Evolutionary conservation across 2,797 vertebrate genomes (phyloP).

Genomic region (Peromyscus melanophrys): DNA sequence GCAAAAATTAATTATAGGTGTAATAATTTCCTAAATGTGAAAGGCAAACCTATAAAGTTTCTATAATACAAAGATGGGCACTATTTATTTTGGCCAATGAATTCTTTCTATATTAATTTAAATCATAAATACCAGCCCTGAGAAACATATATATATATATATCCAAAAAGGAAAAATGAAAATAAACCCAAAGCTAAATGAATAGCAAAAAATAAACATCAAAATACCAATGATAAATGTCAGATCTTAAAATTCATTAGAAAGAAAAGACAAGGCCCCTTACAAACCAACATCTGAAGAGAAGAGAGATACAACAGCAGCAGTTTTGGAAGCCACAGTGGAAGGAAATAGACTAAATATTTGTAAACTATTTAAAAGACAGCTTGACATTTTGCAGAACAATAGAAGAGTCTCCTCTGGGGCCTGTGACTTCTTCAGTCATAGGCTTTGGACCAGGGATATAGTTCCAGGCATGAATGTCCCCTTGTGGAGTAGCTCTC

Average conservation of each 20-base stretch:
- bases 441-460: not conserved
- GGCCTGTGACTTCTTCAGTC: not conserved
- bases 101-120: not conserved
- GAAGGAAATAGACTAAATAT: not conserved
- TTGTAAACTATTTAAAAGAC: not conserved
- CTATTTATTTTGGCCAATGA: not conserved
- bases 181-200: not conserved
- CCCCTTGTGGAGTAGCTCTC: not conserved
- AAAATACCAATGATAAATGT: not conserved
- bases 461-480: not conserved
- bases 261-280: not conserved
- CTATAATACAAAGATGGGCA: not conserved
- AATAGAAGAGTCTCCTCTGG: not conserved
- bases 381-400: not conserved
- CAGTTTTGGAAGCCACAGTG: not conserved
- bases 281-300: not conserved
- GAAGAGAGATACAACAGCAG: not conserved
- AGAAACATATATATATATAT: too few relatives aligned
- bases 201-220: not conserved
- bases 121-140: not conserved
- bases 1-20: not conserved
- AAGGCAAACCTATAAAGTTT: conserved; percentile 7
- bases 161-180: not conserved
- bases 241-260: not conserved
- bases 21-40: conserved; percentile 57